These are phyloP conservation scores for Aphelenchoides fujianensis DNA, from an alignment of 1,140 invertebrate genomes.

Conservation along the genomic window DNA sequence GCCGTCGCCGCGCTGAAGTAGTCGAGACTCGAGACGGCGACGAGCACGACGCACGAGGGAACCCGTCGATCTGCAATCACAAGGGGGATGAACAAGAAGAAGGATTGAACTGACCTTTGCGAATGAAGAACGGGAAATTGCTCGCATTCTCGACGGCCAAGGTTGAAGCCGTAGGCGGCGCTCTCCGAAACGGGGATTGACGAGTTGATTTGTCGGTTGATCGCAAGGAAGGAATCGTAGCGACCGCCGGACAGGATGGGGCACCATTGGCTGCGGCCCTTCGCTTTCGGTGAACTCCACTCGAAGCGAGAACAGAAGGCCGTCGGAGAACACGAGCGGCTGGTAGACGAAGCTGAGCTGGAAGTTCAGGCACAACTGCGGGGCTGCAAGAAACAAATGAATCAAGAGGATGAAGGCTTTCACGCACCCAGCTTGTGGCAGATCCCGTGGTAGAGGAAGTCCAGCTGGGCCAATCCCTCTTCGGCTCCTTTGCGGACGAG, in stretches of 20 bases:
- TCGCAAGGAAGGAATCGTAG: constrained; percentile 1
- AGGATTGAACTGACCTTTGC: not conserved
- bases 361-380: not conserved
- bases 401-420: not conserved
- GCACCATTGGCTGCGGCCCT: not conserved
- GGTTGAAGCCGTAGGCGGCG: constrained; percentile 13
- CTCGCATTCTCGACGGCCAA: not conserved
- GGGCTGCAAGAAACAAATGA: not conserved
- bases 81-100: too few species aligned
- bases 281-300: not conserved
- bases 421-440: not conserved
- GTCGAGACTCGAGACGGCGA: not conserved
- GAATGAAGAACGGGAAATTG: not conserved
- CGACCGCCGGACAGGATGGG: not conserved
- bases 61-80: not conserved
- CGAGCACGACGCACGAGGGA: not conserved
- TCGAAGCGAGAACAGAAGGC: constrained; percentile 8
- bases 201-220: not conserved
- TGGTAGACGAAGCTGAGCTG: constrained; percentile 6
- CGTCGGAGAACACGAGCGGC: not conserved
- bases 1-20: not conserved
- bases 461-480: not conserved
- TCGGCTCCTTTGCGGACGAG: not conserved
- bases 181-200: not conserved
- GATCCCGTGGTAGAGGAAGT: not conserved